Conservation (phyloP, 2,888 invertebrate genomes). For the Xiphydria camelus region DNA sequence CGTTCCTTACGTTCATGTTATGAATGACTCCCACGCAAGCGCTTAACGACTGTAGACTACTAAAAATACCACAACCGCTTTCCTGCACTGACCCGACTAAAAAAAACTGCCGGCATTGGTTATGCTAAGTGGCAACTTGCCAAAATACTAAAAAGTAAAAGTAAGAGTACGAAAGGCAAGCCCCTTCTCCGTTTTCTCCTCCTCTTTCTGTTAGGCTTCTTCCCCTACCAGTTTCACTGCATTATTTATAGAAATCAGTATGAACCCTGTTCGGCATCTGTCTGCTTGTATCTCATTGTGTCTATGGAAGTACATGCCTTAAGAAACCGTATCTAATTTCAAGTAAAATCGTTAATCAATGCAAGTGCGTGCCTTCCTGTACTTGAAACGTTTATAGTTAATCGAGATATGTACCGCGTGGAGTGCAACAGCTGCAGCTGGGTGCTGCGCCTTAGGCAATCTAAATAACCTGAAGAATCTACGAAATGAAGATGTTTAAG, state of each 20-base stretch:
- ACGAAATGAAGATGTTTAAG: too few relatives aligned
- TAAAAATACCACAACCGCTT: conserved; percentile 28
- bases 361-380: too few relatives aligned
- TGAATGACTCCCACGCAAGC: conserved; percentile 30
- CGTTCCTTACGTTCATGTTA: conserved; percentile 14
- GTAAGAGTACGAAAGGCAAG: conserved; percentile 23
- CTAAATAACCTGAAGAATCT: too few relatives aligned
- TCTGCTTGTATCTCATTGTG: conserved; percentile 42
- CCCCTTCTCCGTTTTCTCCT: conserved; percentile 20
- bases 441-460: too few relatives aligned
- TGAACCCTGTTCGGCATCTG: conserved; percentile 49
- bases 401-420: too few relatives aligned
- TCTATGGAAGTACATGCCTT: too few relatives aligned
- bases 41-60: conserved; percentile 25
- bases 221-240: conserved; percentile 39
- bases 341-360: too few relatives aligned
- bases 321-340: too few relatives aligned
- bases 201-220: conserved; percentile 26
- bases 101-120: conserved; percentile 3
- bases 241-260: conserved; percentile 56
- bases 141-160: conserved; percentile 46
- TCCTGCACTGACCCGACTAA: conserved; percentile 7
- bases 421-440: too few relatives aligned
- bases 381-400: too few relatives aligned
- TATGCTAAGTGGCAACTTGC: conserved; percentile 32